A percentile compares a stretch with the other conserved stretches of the same genome.
These are phyloP conservation scores for Fringilla coelebs DNA, from an alignment of 2,797 vertebrate genomes.

Conservation along the genomic window DNA sequence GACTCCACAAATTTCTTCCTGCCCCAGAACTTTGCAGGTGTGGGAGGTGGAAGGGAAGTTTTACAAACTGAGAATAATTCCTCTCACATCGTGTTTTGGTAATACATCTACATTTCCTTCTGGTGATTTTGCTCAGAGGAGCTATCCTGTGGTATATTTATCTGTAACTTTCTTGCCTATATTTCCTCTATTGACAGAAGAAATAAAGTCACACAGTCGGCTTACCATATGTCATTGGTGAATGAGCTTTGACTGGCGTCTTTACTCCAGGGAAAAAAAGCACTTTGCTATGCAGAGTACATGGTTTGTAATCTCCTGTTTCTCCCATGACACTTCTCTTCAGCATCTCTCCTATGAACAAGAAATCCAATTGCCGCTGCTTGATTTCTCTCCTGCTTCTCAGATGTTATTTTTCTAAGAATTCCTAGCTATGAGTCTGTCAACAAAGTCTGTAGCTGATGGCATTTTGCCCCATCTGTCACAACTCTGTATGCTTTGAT, in stretches of 20 bases:
- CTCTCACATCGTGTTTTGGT: neutral
- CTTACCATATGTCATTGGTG: neutral
- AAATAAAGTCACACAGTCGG: neutral
- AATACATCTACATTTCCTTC: neutral
- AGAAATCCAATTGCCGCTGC: neutral
- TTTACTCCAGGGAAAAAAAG: neutral
- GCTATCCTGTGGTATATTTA: neutral
- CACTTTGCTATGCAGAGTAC: neutral
- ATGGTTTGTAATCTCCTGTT: neutral
- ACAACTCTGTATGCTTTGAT: neutral
- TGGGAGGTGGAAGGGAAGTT: neutral
- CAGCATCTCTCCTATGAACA: neutral
- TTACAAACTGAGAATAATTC: neutral
- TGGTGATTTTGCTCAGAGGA: neutral
- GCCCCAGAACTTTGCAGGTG: neutral
- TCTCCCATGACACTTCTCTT: neutral
- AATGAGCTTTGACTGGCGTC: neutral
- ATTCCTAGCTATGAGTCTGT: neutral
- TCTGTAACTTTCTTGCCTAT: neutral
- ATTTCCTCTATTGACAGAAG: neutral
- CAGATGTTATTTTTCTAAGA: neutral
- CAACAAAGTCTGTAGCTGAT: neutral
- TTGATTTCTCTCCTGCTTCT: neutral
- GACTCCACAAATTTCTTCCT: neutral
- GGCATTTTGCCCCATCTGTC: neutral